Evolutionary conservation across 1,140 invertebrate genomes (phyloP).

Genomic region (Nylanderia fulva): DNA sequence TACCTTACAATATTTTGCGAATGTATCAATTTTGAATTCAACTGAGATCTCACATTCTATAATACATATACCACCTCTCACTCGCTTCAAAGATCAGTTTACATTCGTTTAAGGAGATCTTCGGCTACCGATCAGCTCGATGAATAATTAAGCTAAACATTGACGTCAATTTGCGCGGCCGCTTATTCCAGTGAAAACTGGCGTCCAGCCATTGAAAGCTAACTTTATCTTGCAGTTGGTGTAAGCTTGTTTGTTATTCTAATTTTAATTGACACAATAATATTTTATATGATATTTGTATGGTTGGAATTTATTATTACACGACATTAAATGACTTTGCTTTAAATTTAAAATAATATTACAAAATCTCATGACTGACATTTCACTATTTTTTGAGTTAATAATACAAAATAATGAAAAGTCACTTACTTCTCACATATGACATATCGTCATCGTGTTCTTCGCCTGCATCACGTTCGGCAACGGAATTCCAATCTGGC

Average conservation of each 20-base stretch:
- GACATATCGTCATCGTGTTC: constrained; percentile 83
- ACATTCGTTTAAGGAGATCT: background rate
- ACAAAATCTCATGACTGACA: background rate
- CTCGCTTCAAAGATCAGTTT: constrained; percentile 23
- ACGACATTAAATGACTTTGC: background rate
- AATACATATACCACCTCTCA: background rate
- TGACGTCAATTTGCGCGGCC: constrained; percentile 37
- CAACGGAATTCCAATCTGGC: constrained; percentile 86
- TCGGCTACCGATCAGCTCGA: background rate
- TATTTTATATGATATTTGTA: background rate
- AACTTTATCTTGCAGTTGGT: constrained; percentile 48
- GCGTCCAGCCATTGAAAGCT: constrained; percentile 62
- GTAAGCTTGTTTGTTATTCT: constrained; percentile 39
- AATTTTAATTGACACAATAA: constrained; percentile 66
- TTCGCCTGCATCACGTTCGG: constrained; percentile 71
- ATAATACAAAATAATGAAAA: background rate
- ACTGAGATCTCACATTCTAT: background rate
- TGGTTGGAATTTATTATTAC: background rate
- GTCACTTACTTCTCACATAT: constrained; percentile 88
- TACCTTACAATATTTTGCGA: background rate
- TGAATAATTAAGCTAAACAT: constrained; percentile 49
- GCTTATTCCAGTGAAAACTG: constrained; percentile 43
- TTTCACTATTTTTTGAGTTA: background rate
- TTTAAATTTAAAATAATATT: background rate
- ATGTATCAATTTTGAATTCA: background rate